These are phyloP conservation scores for Drosophila bipectinata DNA, from an alignment of 1,140 invertebrate genomes.

Conservation along the genomic window DNA sequence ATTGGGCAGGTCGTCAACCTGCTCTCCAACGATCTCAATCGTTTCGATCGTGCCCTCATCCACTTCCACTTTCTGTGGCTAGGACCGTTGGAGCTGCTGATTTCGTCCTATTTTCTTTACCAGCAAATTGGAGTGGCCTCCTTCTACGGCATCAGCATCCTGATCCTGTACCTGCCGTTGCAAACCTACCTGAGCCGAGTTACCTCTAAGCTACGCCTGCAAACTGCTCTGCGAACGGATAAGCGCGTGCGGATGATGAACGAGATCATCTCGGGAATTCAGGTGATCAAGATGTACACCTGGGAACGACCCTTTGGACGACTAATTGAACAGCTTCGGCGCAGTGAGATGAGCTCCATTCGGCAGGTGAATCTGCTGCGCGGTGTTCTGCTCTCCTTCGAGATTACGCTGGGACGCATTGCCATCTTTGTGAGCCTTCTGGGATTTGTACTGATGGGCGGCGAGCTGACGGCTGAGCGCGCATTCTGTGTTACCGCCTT, in stretches of 20 bases:
- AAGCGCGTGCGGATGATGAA: slow-evolving; percentile 93
- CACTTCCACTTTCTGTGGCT: slow-evolving; percentile 84
- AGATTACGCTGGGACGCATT: slow-evolving; percentile 89
- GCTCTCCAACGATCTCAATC: slow-evolving; percentile 87
- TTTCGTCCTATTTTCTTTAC: slow-evolving; percentile 90
- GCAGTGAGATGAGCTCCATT: slow-evolving; percentile 85
- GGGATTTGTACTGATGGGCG: slow-evolving; percentile 88
- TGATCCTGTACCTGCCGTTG: slow-evolving; percentile 92
- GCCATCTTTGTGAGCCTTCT: slow-evolving; percentile 91
- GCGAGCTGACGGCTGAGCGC: slow-evolving; percentile 85
- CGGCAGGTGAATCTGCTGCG: slow-evolving; percentile 88
- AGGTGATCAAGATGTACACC: slow-evolving; percentile 94
- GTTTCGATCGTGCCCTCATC: slow-evolving; percentile 83
- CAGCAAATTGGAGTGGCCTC: slow-evolving; percentile 85
- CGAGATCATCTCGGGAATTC: slow-evolving; percentile 94
- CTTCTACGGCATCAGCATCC: slow-evolving; percentile 89
- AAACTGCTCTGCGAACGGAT: slow-evolving; percentile 90
- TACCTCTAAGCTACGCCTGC: slow-evolving; percentile 87
- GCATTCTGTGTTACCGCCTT: slow-evolving; percentile 90
- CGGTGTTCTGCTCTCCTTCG: slow-evolving; percentile 89
- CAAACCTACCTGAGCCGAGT: slow-evolving; percentile 91
- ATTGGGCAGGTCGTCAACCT: slow-evolving; percentile 91
- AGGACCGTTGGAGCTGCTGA: slow-evolving; percentile 86
- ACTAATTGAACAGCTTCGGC: slow-evolving; percentile 86
- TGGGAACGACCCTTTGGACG: slow-evolving; percentile 92